Evolutionary conservation across 2,797 vertebrate species (phyloP), one percentile per base, ranked within the genome.

Genomic region (Schizopygopsis malacanthus): DNA sequence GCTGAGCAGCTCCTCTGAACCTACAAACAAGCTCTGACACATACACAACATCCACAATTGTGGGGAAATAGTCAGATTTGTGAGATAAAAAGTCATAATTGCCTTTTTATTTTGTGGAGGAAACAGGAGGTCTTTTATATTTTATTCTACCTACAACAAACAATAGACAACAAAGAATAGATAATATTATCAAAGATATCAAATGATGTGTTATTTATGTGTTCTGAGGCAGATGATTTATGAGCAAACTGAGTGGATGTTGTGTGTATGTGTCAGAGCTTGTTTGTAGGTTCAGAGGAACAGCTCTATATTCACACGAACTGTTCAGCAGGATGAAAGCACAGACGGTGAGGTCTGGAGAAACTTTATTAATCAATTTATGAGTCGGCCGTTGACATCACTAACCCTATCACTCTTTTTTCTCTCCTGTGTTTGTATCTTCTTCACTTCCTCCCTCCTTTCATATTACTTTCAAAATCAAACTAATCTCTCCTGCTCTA

Each of bases 331-430:
- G 91, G 90, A 92, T 92, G 83, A 93, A 93, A 91, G 87, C 82
- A 89, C 90, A 91, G 89, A 85, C 87, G 87, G 85, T 90, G 91
- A 92, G 92, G 90, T 93, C 87, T 71, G 15, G 82, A 87, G 92
- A 90, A 91, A 90, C 87, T 90, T 92, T 93, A 95, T 95, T 95
- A 94, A 89, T 92, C 91, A 92, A 92, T 90, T 89, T 91, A 93
- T 95, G 93, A 92, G 91, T 94, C 89, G 85, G 92, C 88, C 89
- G 87, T 88, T 81, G 88, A 86, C 63, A 84, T 87, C 89, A 87
- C 90, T 33, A 47, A 93, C 89, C 92, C 91, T 84, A 69, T 87
- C 41, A 45, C 43, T 9, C 77, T 69, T 43, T 61, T 73, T 25
- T 70, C 41, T 81, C 20, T 63, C 28, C 13, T 39, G 70, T 45